These are phyloP conservation scores for Caenorhabditis parvicauda DNA, from an alignment of 2,888 invertebrate genomes.

Conservation along the genomic window DNA sequence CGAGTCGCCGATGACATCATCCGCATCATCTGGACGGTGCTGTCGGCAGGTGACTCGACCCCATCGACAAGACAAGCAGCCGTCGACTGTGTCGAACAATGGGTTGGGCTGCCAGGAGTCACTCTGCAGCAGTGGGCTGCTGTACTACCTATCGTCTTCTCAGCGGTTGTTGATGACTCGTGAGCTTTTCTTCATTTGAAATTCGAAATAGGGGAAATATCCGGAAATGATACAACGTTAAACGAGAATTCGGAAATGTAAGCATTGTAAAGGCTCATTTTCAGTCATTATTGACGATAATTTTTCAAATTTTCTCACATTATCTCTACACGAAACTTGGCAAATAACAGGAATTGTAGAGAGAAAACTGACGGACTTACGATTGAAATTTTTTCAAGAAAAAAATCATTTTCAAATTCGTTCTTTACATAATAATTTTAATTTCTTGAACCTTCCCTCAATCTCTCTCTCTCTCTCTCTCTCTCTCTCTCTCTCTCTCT, in stretches of 20 bases:
- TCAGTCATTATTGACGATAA: no score
- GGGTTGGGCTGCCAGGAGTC: conserved; percentile 50
- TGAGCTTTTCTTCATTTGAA: conserved; percentile 8
- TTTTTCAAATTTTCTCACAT: no score
- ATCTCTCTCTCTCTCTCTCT: no score
- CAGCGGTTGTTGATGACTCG: conserved; percentile 36
- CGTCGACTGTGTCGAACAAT: conserved; percentile 55
- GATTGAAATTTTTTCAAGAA: not conserved
- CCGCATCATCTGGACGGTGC: conserved; percentile 38
- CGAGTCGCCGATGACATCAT: conserved; percentile 41
- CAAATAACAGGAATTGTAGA: no score
- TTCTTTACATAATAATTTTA: no score
- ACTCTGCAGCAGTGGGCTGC: conserved; percentile 35
- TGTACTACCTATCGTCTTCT: conserved; percentile 32
- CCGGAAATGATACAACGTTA: no score
- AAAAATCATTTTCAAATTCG: not conserved
- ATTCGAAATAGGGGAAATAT: no score
- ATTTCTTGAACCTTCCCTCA: no score
- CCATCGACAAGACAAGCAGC: conserved; percentile 49
- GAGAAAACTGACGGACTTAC: not conserved
- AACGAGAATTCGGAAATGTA: no score
- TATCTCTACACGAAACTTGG: no score
- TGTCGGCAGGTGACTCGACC: conserved; percentile 37
- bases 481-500: no score
- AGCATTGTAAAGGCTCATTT: no score